These are phyloP conservation scores for Calliphora vicina DNA, from an alignment of 1,140 invertebrate species.

Conservation along the genomic window DNA sequence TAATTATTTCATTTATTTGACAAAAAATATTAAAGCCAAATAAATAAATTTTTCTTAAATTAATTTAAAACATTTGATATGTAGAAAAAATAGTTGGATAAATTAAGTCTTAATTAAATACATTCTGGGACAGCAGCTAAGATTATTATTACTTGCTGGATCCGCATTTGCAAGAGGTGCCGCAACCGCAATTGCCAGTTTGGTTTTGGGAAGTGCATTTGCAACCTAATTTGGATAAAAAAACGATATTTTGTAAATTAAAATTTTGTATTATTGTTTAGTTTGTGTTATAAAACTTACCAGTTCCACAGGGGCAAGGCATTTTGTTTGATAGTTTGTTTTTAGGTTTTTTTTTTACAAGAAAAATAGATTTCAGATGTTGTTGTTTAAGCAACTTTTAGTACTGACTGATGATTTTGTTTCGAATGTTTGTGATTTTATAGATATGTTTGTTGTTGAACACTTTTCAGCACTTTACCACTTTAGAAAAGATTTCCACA, in stretches of 20 bases:
- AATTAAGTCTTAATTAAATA: too few relatives aligned
- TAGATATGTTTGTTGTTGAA: slow-evolving; percentile 62
- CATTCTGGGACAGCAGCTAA: too few relatives aligned
- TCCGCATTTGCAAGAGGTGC: slow-evolving; percentile 56
- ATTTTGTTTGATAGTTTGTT: slow-evolving; percentile 31
- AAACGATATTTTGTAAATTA: too few relatives aligned
- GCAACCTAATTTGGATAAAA: slow-evolving; percentile 46
- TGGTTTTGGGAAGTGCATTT: slow-evolving; percentile 53
- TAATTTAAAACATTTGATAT: too few relatives aligned
- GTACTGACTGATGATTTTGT: not conserved
- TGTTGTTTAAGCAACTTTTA: not conserved
- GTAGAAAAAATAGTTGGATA: too few relatives aligned
- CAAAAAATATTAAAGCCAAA: too few relatives aligned
- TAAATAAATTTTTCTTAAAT: too few relatives aligned
- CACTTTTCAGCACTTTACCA: not conserved
- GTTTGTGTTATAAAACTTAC: not conserved
- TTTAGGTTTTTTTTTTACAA: not conserved
- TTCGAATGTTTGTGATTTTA: slow-evolving; percentile 30
- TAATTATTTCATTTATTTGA: too few relatives aligned
- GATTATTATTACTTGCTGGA: too few relatives aligned
- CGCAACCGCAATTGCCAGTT: slow-evolving; percentile 51
- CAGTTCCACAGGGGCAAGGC: slow-evolving; percentile 41
- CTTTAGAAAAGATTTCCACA: too few relatives aligned
- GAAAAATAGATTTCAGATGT: not conserved
- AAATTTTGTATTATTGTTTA: not conserved